Evolutionary conservation across 2,888 invertebrate species (phyloP).

Genomic region (Rhagonycha fulva): DNA sequence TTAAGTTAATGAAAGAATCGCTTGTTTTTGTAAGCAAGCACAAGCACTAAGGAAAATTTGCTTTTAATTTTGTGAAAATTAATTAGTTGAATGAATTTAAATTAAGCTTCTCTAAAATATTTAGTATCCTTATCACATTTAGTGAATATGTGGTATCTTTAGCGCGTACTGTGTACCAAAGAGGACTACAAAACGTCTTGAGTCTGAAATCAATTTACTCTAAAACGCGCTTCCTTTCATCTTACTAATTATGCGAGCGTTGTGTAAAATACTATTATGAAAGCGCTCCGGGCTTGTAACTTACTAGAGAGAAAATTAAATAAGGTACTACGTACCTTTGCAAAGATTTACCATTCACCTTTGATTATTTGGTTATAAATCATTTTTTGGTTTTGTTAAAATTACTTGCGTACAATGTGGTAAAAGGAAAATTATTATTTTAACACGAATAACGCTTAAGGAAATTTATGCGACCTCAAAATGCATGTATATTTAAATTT

Average conservation of each 20-base stretch:
- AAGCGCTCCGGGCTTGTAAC: slow-evolving; percentile 19
- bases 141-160: slow-evolving; percentile 21
- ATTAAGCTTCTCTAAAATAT: slow-evolving; percentile 18
- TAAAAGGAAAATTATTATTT: not conserved
- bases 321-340: slow-evolving; percentile 25
- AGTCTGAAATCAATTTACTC: slow-evolving; percentile 42
- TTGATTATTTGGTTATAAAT: slow-evolving; percentile 28
- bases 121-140: slow-evolving; percentile 23
- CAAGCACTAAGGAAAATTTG: not conserved
- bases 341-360: slow-evolving; percentile 23
- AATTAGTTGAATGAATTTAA: slow-evolving; percentile 18
- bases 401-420: not conserved
- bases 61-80: slow-evolving; percentile 5
- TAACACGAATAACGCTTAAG: not conserved
- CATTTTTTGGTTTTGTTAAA: slow-evolving; percentile 2
- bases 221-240: slow-evolving; percentile 46
- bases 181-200: slow-evolving; percentile 35
- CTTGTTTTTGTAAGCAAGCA: not conserved
- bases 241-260: slow-evolving; percentile 46
- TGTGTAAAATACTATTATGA: slow-evolving; percentile 45
- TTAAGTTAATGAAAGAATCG: not conserved
- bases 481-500: not conserved
- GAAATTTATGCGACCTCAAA: not conserved
- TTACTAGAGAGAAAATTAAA: slow-evolving; percentile 28
- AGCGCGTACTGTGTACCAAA: slow-evolving; percentile 33